Percentiles rank a stretch among this genome's conserved stretches.
phyloP scores from a whole-genome alignment of 2,113 vertebrate species.

The Sinosuthora webbiana region DNA sequence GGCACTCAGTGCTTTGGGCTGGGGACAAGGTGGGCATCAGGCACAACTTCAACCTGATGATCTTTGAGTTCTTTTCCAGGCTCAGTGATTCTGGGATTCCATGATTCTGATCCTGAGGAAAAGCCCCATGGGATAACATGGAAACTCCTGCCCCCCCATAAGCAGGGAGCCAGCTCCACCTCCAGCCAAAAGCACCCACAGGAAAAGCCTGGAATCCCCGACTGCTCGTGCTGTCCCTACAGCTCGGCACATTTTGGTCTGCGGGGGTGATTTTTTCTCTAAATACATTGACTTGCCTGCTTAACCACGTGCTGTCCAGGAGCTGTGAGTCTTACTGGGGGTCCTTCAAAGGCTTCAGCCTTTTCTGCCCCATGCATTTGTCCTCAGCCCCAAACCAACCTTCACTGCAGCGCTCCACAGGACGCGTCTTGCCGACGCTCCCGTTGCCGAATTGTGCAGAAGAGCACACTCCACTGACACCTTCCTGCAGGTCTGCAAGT shows the following conservation, averaged over 20 bases:
- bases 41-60: not conserved
- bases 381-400: not conserved
- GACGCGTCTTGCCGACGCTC: not conserved
- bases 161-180: not conserved
- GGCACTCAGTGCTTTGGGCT: not conserved
- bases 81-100: not conserved
- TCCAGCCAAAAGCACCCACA: not conserved
- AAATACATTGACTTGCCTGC: not conserved
- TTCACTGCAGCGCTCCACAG: not conserved
- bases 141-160: accelerated
- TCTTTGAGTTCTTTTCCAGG: not conserved
- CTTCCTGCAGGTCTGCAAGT: not conserved
- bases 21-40: accelerated
- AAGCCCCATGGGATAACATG: accelerated
- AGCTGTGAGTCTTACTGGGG: not conserved
- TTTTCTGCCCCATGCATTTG: not conserved
- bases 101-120: not conserved
- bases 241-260: not conserved
- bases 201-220: not conserved
- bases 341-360: not conserved
- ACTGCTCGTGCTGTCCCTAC: not conserved
- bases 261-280: not conserved
- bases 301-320: not conserved
- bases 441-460: not conserved
- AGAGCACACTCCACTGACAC: not conserved